Conservation (phyloP, 2,888 invertebrate species). For the Deroplatys truncata region DNA sequence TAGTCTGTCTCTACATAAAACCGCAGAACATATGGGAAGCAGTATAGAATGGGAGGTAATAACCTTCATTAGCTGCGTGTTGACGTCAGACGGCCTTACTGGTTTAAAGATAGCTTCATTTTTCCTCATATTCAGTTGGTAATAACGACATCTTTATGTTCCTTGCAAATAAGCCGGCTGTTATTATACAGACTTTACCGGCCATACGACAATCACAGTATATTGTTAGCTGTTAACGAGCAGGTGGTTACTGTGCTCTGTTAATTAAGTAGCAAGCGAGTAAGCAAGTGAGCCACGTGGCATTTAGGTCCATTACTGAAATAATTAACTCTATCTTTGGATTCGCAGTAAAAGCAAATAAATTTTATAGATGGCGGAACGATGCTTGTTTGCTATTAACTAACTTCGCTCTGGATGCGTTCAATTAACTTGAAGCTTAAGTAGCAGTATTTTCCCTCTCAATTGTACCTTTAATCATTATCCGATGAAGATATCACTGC, state of each 20-base stretch:
- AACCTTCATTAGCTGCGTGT: neutral
- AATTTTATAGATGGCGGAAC: neutral
- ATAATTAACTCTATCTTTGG: neutral
- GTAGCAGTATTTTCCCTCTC: neutral
- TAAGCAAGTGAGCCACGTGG: neutral
- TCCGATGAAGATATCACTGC: neutral
- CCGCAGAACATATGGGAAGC: neutral
- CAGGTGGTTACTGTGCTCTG: neutral
- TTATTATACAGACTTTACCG: neutral
- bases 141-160: neutral
- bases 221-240: neutral
- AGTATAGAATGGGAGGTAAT: neutral
- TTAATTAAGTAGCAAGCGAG: neutral
- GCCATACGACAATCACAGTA: neutral
- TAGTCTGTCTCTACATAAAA: neutral
- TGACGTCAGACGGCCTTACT: neutral
- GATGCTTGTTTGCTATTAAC: neutral
- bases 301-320: neutral
- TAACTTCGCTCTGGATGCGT: neutral
- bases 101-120: neutral
- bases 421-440: neutral
- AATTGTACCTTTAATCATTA: neutral
- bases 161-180: neutral
- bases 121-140: neutral
- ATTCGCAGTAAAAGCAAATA: neutral